Conservation (phyloP, 2,888 invertebrate genomes). For the Temnothorax rugatulus region DNA sequence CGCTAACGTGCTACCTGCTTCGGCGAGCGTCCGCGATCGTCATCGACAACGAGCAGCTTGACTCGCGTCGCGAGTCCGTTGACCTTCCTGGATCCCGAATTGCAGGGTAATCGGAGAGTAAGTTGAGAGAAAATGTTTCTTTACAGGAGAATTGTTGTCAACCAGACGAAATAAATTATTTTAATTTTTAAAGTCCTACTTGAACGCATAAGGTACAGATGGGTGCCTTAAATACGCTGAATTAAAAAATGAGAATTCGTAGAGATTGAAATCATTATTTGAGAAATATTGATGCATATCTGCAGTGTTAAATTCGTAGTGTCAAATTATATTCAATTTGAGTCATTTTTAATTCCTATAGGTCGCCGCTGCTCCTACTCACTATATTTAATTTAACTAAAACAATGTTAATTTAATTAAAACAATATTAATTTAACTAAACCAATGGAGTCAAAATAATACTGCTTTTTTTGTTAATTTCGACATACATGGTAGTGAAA, state of each 20-base stretch:
- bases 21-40: slow-evolving; percentile 34
- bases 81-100: slow-evolving; percentile 57
- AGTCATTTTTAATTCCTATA: no score
- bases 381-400: no score
- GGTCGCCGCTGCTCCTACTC: no score
- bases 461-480: no score
- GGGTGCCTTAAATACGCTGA: neutral
- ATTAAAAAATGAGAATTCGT: neutral
- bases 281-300: neutral
- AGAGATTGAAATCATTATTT: neutral
- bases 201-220: neutral
- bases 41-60: slow-evolving; percentile 36
- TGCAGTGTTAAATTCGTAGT: no score
- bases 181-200: neutral
- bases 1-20: slow-evolving; percentile 69
- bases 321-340: no score
- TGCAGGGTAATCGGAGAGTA: neutral
- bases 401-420: no score
- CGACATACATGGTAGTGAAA: no score
- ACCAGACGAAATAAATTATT: neutral
- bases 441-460: no score
- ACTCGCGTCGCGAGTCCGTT: slow-evolving; percentile 30
- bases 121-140: neutral
- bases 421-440: no score
- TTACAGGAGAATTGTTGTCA: neutral